Conservation (phyloP, 2,888 invertebrate genomes). For the Hirtodrosophila confusa region DNA sequence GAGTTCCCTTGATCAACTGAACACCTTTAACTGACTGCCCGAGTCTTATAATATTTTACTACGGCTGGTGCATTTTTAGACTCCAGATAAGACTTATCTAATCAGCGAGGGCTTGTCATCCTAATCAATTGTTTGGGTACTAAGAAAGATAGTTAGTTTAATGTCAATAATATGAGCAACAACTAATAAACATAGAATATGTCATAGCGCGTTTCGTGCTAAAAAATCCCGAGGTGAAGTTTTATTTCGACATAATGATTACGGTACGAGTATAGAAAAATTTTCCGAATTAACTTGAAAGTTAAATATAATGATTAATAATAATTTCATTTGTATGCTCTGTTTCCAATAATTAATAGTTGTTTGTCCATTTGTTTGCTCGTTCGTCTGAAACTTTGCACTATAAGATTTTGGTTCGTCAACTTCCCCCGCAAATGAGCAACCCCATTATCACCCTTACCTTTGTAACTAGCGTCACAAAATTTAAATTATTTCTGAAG, state of each 20-base stretch:
- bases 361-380: no score
- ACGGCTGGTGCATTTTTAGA: slow-evolving; percentile 19
- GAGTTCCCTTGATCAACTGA: slow-evolving; percentile 32
- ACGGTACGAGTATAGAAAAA: no score
- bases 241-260: not conserved
- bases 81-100: slow-evolving; percentile 44
- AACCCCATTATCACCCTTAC: no score
- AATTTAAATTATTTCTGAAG: no score
- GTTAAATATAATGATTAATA: no score
- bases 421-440: no score
- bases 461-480: no score
- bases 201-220: not conserved
- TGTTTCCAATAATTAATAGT: no score
- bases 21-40: slow-evolving; percentile 1
- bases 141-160: slow-evolving; percentile 2
- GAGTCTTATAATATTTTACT: slow-evolving; percentile 43
- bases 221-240: slow-evolving; percentile 1
- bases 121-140: slow-evolving; percentile 25
- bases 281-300: no score
- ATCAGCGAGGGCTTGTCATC: slow-evolving; percentile 28
- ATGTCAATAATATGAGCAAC: slow-evolving; percentile 16
- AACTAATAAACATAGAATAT: slow-evolving; percentile 17
- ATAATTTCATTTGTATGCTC: no score
- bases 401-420: no score
- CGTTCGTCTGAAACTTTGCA: no score